Evolutionary conservation across 1,140 invertebrate species (phyloP).

Genomic region (Ceratitis capitata): DNA sequence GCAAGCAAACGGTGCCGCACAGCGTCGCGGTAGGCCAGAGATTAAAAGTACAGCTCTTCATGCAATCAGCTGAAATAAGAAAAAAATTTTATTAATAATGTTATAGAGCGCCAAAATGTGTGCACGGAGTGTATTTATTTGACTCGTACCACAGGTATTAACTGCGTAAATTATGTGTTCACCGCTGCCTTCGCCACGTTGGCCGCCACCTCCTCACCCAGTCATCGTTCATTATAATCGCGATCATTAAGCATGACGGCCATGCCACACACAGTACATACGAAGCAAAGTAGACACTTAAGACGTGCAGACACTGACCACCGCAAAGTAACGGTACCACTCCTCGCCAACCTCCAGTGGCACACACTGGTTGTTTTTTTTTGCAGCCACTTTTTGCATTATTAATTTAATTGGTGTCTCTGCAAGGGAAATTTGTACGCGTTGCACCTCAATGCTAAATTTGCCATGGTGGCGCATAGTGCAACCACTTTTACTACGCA

Average conservation of each 20-base stretch:
- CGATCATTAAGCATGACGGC: not conserved
- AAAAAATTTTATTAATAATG: too few species aligned
- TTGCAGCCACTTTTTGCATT: not conserved
- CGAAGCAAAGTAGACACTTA: not conserved
- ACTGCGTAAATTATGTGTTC: not conserved
- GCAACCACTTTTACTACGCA: too few species aligned
- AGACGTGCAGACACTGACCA: not conserved
- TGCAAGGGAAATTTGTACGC: not conserved
- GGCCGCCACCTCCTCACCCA: not conserved
- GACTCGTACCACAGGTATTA: conserved; percentile 2
- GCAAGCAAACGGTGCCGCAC: too few species aligned
- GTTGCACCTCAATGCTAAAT: not conserved
- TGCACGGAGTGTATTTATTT: not conserved
- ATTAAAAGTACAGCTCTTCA: not conserved
- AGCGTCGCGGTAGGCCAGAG: not conserved
- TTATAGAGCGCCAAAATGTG: too few species aligned
- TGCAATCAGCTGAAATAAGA: not conserved
- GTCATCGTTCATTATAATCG: conserved; percentile 20
- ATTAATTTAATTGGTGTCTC: not conserved
- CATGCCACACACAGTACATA: not conserved
- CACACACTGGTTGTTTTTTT: not conserved
- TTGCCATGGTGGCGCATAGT: not conserved
- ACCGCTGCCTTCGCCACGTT: not conserved
- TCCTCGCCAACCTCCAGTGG: not conserved
- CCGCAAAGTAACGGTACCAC: not conserved